Conservation (phyloP, 92 coral and sea anemone genomes). For the Phenganax marumi region DNA sequence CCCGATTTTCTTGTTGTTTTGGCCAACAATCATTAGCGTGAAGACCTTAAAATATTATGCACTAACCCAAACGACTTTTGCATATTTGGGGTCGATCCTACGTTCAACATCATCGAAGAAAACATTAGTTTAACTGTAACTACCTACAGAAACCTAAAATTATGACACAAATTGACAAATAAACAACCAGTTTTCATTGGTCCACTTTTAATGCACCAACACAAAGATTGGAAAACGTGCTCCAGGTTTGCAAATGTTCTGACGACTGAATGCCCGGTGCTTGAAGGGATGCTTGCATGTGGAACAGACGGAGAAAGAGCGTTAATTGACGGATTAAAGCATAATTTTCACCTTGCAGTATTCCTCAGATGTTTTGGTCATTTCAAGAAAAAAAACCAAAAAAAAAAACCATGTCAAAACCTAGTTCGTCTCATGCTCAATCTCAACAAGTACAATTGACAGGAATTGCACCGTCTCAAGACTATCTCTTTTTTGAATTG, state of each 20-base stretch:
- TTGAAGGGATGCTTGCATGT: slow-evolving; percentile 44
- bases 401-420: no score
- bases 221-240: no score
- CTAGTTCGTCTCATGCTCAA: no score
- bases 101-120: slow-evolving; percentile 48
- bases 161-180: slow-evolving; percentile 26
- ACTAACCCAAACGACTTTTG: slow-evolving; percentile 51
- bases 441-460: no score
- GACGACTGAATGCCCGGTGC: no score
- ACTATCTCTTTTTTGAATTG: no score
- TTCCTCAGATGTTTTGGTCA: slow-evolving; percentile 13
- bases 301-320: no score
- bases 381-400: no score
- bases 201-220: no score
- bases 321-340: slow-evolving; percentile 28
- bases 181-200: slow-evolving; percentile 49
- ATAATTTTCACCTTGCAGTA: not conserved
- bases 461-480: no score
- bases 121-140: slow-evolving; percentile 57
- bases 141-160: slow-evolving; percentile 36
- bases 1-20: slow-evolving; percentile 52
- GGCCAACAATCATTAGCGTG: slow-evolving; percentile 53
- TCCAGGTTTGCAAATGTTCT: slow-evolving; percentile 46
- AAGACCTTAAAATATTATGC: slow-evolving; percentile 52
- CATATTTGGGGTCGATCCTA: slow-evolving; percentile 52